Percentiles rank a stretch among this genome's conserved stretches.
These are phyloP conservation scores for Rhagonycha fulva DNA, from an alignment of 2,888 invertebrate species.

Conservation along the genomic window DNA sequence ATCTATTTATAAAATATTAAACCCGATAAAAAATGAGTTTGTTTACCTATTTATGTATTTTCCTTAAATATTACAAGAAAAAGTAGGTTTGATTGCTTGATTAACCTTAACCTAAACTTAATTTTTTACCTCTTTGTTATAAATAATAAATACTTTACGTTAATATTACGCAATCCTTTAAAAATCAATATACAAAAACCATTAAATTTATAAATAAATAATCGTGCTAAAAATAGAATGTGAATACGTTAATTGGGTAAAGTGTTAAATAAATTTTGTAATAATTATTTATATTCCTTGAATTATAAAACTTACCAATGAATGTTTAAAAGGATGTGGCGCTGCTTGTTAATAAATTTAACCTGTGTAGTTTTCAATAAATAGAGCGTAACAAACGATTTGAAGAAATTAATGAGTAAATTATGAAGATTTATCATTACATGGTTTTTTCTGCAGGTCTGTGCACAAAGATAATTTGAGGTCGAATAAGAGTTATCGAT, in stretches of 20 bases:
- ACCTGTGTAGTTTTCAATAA: background rate
- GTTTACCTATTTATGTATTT: background rate
- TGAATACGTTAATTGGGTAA: background rate
- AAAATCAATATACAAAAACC: background rate
- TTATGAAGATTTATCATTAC: background rate
- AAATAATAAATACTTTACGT: background rate
- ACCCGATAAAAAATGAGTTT: background rate
- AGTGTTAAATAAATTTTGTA: background rate
- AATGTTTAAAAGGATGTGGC: background rate
- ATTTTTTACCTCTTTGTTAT: conserved; percentile 1
- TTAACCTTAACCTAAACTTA: conserved; percentile 14
- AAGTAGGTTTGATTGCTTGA: background rate
- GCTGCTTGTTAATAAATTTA: background rate
- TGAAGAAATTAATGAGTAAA: background rate
- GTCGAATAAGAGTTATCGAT: no score
- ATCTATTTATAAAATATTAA: background rate
- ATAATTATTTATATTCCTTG: background rate
- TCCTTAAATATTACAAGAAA: background rate
- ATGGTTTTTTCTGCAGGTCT: no score
- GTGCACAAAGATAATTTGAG: no score
- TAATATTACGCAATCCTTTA: background rate
- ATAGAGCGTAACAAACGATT: background rate
- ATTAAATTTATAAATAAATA: background rate
- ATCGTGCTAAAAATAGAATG: background rate
- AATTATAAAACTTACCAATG: background rate